Conservation (phyloP, 2,113 vertebrate genomes). For the Forbesichthys agassizii region DNA sequence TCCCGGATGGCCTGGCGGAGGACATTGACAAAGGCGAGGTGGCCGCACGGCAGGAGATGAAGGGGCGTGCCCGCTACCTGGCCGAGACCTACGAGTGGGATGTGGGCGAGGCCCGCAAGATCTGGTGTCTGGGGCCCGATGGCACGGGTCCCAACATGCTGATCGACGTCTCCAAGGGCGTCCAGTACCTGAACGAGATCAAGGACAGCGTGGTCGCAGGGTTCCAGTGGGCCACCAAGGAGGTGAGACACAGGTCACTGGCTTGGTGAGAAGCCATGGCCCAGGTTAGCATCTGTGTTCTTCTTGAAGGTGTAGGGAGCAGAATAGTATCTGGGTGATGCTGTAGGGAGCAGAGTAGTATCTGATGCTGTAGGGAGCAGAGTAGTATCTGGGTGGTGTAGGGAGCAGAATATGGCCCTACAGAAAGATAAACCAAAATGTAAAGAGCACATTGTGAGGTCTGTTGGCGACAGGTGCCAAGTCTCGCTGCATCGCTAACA, state of each 20-base stretch:
- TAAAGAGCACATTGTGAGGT: too few species aligned
- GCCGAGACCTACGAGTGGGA: conserved; percentile 94
- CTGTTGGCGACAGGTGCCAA: too few species aligned
- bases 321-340: too few species aligned
- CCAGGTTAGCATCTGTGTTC: too few species aligned
- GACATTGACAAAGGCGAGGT: conserved; percentile 95
- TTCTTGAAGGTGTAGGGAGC: too few species aligned
- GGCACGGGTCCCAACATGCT: conserved; percentile 92
- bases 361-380: too few species aligned
- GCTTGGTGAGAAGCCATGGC: too few species aligned
- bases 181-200: conserved; percentile 99
- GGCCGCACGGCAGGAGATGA: conserved; percentile 84
- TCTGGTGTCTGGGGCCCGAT: conserved; percentile 95
- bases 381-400: too few species aligned
- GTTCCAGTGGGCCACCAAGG: conserved; percentile 97
- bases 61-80: conserved; percentile 87
- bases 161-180: conserved; percentile 93
- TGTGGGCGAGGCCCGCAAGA: conserved; percentile 88
- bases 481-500: too few species aligned
- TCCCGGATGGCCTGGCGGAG: conserved; percentile 88
- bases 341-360: too few species aligned
- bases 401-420: too few species aligned
- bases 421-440: too few species aligned
- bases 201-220: conserved; percentile 97
- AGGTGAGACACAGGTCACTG: conserved; percentile 71